Evolutionary conservation across 2,797 vertebrate species (phyloP), one percentile per base, ranked within the genome.

Genomic region (Florisuga fusca): DNA sequence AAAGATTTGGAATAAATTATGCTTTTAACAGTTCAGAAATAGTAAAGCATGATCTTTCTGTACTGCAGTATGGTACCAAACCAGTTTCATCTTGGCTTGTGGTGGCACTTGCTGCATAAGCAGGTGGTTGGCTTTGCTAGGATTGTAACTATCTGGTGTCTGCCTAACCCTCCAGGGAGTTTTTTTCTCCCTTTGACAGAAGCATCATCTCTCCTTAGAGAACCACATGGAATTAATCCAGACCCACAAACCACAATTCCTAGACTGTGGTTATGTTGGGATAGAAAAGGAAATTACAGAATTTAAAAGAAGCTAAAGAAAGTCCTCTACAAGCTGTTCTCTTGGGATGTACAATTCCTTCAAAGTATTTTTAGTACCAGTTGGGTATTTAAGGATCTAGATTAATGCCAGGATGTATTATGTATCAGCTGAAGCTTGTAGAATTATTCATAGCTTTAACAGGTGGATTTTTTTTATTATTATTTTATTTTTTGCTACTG

Each of bases 391-490:
- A 87, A 96, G 81, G 87, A 46, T 89, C 91, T 74, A 92, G 64
- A 93, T 84, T 94, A 96, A 95, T 91, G 79, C 67, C 89, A 86
- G 93, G 92, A 95, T 96, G 89, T 94, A 91, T 96, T 94, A 92
- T 86, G 17, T 95, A 88, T 93, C 67, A 0, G 51, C 73, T 88
- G 84, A 89, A 83, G 48, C 89, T 78, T 86, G 63, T 73, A 22
- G 63, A 80, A 91, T 90, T 95, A 93, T 94, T 97, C 84, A 90
- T 93, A 84, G 77, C 69, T 94, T 86, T 74, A 95, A 91, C 91
- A 93, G 93, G 91, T 95, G 87, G 79, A 8, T 12, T 8, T 16
- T 22, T 46, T 41, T 19, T 58, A 41, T 14, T 14, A 36, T 41
- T 41, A 41, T 41, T 41, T 41, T 41, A 41, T 83, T 34, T 20